These are phyloP conservation scores for Pygathrix nemaeus DNA, from an alignment of 2,113 vertebrate species.

Conservation along the genomic window DNA sequence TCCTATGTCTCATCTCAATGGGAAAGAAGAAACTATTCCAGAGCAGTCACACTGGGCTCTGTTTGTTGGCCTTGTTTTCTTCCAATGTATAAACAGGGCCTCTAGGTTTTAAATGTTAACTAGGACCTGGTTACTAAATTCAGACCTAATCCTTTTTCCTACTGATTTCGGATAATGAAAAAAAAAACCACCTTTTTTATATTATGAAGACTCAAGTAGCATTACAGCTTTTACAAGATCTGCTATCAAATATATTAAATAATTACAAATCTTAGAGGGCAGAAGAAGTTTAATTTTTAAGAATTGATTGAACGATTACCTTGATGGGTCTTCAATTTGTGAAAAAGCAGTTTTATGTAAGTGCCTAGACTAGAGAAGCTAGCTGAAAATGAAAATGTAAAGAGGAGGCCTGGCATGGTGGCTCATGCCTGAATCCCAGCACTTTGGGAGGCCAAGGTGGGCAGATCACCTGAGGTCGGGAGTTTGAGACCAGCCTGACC, in stretches of 20 bases:
- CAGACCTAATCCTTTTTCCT: not conserved
- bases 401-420: too few relatives aligned
- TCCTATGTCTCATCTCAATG: slow-evolving; percentile 13
- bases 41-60: not conserved
- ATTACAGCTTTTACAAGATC: not conserved
- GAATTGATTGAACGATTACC: not conserved
- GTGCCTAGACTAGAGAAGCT: not conserved
- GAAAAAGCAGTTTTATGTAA: not conserved
- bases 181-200: not conserved
- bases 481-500: too few relatives aligned
- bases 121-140: not conserved
- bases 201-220: not conserved
- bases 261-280: not conserved
- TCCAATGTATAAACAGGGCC: not conserved
- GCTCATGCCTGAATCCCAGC: too few relatives aligned
- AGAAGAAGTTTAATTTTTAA: not conserved
- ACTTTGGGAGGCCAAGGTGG: too few relatives aligned
- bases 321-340: not conserved
- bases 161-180: not conserved
- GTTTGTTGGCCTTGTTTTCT: not conserved
- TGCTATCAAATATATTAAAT: not conserved
- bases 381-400: not conserved
- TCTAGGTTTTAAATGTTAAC: not conserved
- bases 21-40: slow-evolving; percentile 8
- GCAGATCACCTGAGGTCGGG: too few relatives aligned